Conservation (phyloP, 2,113 vertebrate species). For the Nothoprocta perdicaria region DNA sequence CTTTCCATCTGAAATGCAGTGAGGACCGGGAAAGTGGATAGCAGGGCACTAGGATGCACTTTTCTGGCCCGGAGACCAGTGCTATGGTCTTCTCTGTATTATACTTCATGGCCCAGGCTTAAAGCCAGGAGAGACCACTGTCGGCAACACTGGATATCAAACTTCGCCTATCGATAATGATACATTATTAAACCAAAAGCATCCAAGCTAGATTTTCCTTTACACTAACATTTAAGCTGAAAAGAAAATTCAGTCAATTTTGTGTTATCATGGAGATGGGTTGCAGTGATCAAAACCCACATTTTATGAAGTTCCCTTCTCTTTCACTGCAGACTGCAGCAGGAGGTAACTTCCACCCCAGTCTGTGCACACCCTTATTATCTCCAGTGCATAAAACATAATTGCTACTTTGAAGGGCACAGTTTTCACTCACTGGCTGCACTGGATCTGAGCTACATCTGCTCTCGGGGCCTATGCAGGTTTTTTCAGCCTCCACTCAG, state of each 20-base stretch:
- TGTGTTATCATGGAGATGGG: neutral
- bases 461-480: neutral
- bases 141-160: neutral
- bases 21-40: neutral
- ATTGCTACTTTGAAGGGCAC: neutral
- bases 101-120: neutral
- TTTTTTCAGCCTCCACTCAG: neutral
- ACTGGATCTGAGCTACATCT: neutral
- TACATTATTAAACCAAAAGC: neutral
- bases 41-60: rapidly evolving
- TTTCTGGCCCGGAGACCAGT: neutral
- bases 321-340: neutral
- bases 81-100: neutral
- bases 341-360: neutral
- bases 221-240: neutral
- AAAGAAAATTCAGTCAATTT: neutral
- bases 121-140: neutral
- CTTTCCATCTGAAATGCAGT: neutral
- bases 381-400: neutral
- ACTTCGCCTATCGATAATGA: neutral
- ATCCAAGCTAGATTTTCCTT: neutral
- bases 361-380: neutral
- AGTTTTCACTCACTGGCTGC: neutral
- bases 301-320: neutral
- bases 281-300: neutral